A percentile compares a stretch with the other conserved stretches of the same genome.
phyloP scores from a whole-genome alignment of 2,797 vertebrate genomes.

The Rhinella marina region DNA sequence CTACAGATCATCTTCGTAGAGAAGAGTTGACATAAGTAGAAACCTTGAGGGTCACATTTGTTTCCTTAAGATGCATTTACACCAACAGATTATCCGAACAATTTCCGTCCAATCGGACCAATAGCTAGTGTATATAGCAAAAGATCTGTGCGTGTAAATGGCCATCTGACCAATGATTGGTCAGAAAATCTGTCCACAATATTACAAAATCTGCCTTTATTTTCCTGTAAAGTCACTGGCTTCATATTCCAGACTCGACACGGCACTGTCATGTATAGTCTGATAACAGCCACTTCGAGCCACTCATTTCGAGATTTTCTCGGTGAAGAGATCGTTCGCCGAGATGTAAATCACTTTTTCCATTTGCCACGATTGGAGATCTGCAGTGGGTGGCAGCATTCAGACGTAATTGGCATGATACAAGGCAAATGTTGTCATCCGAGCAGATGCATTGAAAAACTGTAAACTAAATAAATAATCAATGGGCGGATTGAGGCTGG shows the following conservation, averaged over 20 bases:
- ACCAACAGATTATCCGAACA: too few relatives aligned
- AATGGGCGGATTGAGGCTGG: conserved; percentile 55
- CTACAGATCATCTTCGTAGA: too few relatives aligned
- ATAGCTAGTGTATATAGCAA: too few relatives aligned
- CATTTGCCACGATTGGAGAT: conserved; percentile 50
- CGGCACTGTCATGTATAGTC: not conserved
- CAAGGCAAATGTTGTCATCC: conserved; percentile 53
- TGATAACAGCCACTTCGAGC: not conserved
- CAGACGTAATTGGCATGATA: conserved; percentile 46
- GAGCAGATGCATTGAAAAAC: conserved; percentile 56
- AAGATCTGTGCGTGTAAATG: too few relatives aligned
- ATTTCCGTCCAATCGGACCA: too few relatives aligned
- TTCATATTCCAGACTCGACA: not conserved
- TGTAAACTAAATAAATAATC: conserved; percentile 60
- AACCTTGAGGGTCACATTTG: too few relatives aligned
- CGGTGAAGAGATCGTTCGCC: conserved; percentile 17
- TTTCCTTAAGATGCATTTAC: too few relatives aligned
- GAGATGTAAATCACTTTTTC: conserved; percentile 29
- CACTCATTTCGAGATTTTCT: not conserved
- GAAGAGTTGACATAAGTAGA: too few relatives aligned
- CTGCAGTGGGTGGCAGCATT: conserved; percentile 38
- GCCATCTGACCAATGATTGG: too few relatives aligned
- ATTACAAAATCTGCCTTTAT: not conserved
- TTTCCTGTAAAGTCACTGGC: not conserved
- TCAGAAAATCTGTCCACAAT: too few relatives aligned